Conservation (phyloP, 92 coral and sea anemone species). For the Epizoanthus illoricatus region DNA sequence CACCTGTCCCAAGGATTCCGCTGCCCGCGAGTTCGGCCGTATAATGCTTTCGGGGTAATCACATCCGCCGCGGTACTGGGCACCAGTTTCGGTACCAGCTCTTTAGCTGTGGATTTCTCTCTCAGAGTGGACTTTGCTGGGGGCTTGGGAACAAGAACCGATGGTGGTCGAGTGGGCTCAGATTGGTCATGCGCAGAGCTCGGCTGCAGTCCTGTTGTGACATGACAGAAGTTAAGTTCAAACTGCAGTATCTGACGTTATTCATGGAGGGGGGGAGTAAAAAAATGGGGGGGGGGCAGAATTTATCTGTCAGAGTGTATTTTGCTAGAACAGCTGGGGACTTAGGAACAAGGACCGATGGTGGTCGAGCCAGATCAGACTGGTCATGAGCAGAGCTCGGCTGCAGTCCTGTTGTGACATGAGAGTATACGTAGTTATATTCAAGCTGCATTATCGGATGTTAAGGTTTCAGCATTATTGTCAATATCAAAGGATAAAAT, state of each 20-base stretch:
- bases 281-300: too few species aligned
- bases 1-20: slow-evolving; percentile 1
- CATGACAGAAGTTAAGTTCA: not conserved
- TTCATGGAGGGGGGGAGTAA: too few species aligned
- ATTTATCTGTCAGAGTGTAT: too few species aligned
- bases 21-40: not conserved
- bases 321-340: too few species aligned
- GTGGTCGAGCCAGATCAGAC: not conserved
- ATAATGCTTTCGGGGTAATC: not conserved
- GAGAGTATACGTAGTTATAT: not conserved
- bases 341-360: not conserved
- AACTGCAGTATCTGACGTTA: too few species aligned
- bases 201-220: not conserved
- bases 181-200: not conserved
- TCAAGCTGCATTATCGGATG: too few species aligned
- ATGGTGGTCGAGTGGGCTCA: not conserved
- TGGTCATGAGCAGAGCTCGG: not conserved
- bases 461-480: too few species aligned
- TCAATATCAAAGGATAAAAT: too few species aligned
- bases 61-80: not conserved
- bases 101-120: not conserved
- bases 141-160: not conserved
- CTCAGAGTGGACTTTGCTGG: not conserved
- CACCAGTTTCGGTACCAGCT: not conserved
- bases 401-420: not conserved